A percentile compares a stretch with the other conserved stretches of the same genome.
phyloP scores from a whole-genome alignment of 2,113 vertebrate genomes.

The Urocitellus parryii region DNA sequence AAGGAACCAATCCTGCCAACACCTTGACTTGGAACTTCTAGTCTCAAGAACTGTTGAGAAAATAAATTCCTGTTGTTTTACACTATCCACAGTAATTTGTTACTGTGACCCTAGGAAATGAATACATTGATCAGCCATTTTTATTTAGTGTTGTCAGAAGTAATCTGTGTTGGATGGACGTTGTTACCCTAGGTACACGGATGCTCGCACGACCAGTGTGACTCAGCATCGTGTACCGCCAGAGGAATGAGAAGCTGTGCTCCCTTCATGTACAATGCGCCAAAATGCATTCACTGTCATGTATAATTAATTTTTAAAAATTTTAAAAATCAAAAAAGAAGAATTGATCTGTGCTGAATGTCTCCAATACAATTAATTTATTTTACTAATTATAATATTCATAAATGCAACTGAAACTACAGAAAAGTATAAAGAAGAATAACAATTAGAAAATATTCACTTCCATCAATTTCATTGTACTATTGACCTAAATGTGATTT shows the following conservation, averaged over 20 bases:
- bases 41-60: neutral
- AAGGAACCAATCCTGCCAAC: neutral
- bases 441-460: conserved; percentile 3
- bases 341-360: neutral
- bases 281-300: too few species aligned
- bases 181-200: too few species aligned
- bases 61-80: neutral
- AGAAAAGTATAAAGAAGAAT: conserved; percentile 6
- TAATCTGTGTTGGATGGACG: too few species aligned
- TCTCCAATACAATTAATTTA: neutral
- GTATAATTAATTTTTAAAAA: too few species aligned
- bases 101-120: neutral
- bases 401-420: neutral
- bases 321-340: too few species aligned
- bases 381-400: conserved; percentile 12
- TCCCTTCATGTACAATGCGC: too few species aligned
- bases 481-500: neutral
- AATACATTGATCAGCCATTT: neutral
- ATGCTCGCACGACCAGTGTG: too few species aligned
- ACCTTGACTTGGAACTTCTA: neutral
- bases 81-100: neutral
- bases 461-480: neutral
- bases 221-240: too few species aligned
- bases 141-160: conserved; percentile 29
- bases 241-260: too few species aligned